These are phyloP conservation scores for Hypomecis atomaria DNA, from an alignment of 2,888 invertebrate genomes.

Conservation along the genomic window DNA sequence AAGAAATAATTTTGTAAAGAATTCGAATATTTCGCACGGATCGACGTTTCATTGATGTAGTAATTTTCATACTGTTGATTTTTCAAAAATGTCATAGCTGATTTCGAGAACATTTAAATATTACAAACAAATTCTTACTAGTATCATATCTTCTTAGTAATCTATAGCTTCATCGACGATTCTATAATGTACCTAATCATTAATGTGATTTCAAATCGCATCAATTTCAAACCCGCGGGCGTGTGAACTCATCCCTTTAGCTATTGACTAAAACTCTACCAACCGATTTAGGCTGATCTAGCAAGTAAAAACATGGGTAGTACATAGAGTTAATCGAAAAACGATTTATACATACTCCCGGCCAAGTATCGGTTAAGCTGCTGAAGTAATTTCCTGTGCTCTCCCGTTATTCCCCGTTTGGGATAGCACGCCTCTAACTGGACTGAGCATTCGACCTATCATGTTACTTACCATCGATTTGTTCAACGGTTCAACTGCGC, in stretches of 20 bases:
- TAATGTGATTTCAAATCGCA: no score
- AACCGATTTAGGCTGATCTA: background rate
- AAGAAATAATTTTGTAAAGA: no score
- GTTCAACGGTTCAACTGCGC: constrained; percentile 5
- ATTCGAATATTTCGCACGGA: no score
- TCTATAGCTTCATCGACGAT: no score
- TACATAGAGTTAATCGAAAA: constrained; percentile 21
- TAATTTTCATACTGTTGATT: no score
- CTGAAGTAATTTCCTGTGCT: constrained; percentile 28
- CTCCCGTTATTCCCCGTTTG: constrained; percentile 23
- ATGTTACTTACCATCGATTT: constrained; percentile 12
- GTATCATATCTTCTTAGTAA: no score
- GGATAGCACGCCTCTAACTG: constrained; percentile 23
- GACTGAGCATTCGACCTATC: constrained; percentile 8
- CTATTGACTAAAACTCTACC: background rate
- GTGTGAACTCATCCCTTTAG: background rate
- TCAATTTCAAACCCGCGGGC: no score
- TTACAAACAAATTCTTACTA: no score
- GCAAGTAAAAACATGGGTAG: background rate
- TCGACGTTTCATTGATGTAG: no score
- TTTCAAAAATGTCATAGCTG: no score
- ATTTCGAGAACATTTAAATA: no score
- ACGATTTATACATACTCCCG: constrained; percentile 17
- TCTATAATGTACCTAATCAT: no score
- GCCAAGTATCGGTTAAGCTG: constrained; percentile 26